A percentile compares a stretch with the other conserved stretches of the same genome.
Evolutionary conservation across 2,888 invertebrate genomes (phyloP).

Genomic region (Drosophila nr. medialis): DNA sequence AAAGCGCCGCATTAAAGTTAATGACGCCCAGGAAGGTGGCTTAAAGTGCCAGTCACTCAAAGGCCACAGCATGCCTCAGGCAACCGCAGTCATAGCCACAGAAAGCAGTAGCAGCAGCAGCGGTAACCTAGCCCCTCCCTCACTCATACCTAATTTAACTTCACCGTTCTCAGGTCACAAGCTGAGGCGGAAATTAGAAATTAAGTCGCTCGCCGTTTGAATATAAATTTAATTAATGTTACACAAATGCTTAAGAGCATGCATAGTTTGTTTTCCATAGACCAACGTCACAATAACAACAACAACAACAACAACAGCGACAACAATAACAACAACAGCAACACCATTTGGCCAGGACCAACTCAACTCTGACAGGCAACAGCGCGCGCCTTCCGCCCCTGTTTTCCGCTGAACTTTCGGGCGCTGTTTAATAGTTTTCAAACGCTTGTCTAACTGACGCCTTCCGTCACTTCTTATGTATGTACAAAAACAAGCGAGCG

Average conservation of each 20-base stretch:
- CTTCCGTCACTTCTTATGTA: conserved; percentile 66
- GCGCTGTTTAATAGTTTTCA: conserved; percentile 78
- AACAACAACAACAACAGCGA: conserved; percentile 18
- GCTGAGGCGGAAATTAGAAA: conserved; percentile 77
- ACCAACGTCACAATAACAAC: conserved; percentile 53
- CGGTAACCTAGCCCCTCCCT: neutral
- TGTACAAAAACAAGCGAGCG: conserved; percentile 40
- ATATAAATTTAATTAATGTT: conserved; percentile 80
- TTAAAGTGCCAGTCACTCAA: conserved; percentile 77
- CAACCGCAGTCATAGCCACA: conserved; percentile 58
- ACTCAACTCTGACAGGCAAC: conserved; percentile 72
- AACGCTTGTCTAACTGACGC: conserved; percentile 77
- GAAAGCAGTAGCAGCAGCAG: conserved; percentile 9
- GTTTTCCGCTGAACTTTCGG: conserved; percentile 73
- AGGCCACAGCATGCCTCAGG: conserved; percentile 32
- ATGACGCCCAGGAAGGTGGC: conserved; percentile 78
- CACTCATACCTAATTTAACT: conserved; percentile 53
- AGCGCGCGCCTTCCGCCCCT: conserved; percentile 74
- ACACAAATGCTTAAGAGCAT: conserved; percentile 80
- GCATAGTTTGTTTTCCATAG: conserved; percentile 74
- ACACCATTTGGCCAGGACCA: conserved; percentile 35
- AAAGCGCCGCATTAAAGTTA: conserved; percentile 79
- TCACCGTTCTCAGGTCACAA: conserved; percentile 44
- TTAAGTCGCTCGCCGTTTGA: conserved; percentile 81
- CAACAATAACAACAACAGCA: conserved; percentile 18